phyloP scores from a whole-genome alignment of 92 coral and sea anemone species.

The Pocillopora meandrina region DNA sequence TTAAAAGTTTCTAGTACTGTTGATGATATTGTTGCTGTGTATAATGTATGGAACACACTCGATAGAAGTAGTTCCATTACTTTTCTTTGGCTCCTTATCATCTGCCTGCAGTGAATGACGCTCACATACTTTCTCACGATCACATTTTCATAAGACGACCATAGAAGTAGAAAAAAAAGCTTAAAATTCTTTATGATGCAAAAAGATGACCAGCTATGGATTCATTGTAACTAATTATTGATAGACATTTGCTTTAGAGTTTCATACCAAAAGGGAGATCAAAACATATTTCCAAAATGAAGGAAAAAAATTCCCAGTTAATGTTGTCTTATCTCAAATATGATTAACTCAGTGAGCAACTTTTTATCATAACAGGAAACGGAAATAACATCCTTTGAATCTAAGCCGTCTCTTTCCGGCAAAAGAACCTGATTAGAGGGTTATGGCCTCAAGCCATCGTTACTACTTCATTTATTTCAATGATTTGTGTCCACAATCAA shows the following conservation, averaged over 20 bases:
- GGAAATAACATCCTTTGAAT: slow-evolving; percentile 2
- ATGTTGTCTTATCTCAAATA: slow-evolving; percentile 2
- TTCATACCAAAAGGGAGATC: background rate
- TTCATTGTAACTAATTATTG: background rate
- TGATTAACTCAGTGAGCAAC: slow-evolving; percentile 3
- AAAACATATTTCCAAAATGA: background rate
- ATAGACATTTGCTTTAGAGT: background rate
- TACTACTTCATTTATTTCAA: background rate
- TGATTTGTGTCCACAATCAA: slow-evolving; percentile 1
- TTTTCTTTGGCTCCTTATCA: too few relatives aligned
- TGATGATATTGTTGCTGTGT: too few relatives aligned
- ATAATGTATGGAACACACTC: too few relatives aligned
- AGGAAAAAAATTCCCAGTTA: background rate
- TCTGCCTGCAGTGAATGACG: too few relatives aligned
- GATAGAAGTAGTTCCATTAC: too few relatives aligned
- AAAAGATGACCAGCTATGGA: background rate
- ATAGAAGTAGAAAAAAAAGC: too few relatives aligned
- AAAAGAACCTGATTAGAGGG: slow-evolving; percentile 6
- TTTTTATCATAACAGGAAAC: slow-evolving; percentile 22
- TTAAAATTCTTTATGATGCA: too few relatives aligned
- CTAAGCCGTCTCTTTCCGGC: background rate
- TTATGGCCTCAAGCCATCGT: background rate
- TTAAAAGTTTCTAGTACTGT: too few relatives aligned
- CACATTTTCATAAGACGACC: too few relatives aligned
- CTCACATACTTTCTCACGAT: too few relatives aligned